A percentile compares a stretch with the other conserved stretches of the same genome.
Conservation (phyloP, 2,888 invertebrate species). For the Tiphia femorata region DNA sequence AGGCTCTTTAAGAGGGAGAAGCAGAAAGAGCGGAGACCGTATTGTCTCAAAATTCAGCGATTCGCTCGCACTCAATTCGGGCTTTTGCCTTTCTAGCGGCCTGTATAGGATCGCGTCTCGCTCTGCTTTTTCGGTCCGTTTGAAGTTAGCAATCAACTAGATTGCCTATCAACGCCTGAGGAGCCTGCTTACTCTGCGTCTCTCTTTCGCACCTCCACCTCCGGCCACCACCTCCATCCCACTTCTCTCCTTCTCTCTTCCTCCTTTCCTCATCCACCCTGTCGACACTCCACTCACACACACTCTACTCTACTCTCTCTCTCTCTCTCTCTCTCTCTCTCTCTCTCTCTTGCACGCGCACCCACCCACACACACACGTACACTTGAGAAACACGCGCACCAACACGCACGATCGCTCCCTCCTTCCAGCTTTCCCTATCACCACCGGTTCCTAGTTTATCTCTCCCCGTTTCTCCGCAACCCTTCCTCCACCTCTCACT, state of each 20-base stretch:
- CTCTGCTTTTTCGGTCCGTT: constrained; percentile 58
- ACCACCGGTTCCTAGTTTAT: background rate
- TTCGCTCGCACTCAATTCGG: constrained; percentile 26
- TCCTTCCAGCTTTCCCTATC: constrained; percentile 20
- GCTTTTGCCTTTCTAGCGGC: constrained; percentile 36
- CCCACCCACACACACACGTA: constrained; percentile 11
- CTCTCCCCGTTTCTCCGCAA: background rate
- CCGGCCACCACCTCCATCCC: no score
- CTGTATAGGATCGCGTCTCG: constrained; percentile 34
- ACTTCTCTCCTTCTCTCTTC: constrained; percentile 22
- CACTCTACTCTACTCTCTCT: constrained; percentile 19
- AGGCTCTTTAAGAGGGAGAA: background rate
- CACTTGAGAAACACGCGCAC: constrained; percentile 4
- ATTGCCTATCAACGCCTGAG: constrained; percentile 67
- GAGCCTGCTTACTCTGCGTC: constrained; percentile 45
- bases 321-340: constrained; percentile 25
- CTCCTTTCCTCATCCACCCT: constrained; percentile 3
- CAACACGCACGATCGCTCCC: constrained; percentile 1
- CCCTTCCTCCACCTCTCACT: constrained; percentile 14
- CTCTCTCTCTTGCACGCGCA: constrained; percentile 25
- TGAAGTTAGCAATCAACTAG: constrained; percentile 68
- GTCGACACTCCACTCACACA: background rate
- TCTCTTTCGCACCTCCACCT: constrained; percentile 14
- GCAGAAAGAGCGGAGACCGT: constrained; percentile 10
- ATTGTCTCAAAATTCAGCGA: constrained; percentile 40